Conservation (phyloP, 2,888 invertebrate species). For the Nomada hirtipes region DNA sequence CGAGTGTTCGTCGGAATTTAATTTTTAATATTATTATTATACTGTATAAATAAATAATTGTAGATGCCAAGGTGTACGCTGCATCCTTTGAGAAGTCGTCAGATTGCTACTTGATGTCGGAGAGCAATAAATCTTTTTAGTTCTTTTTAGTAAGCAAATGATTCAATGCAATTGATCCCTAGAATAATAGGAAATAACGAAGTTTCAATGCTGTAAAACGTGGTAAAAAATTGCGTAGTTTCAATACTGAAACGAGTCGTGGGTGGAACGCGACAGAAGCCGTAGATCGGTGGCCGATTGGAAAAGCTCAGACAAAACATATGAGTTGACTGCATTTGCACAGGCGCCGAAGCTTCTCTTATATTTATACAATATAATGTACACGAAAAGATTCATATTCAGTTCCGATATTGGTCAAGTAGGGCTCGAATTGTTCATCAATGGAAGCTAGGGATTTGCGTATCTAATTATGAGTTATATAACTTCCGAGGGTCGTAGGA, state of each 20-base stretch:
- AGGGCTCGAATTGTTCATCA: neutral
- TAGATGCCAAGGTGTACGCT: too few relatives aligned
- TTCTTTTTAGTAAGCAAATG: too few relatives aligned
- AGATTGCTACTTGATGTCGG: neutral
- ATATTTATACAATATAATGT: conserved; percentile 14
- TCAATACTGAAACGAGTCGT: conserved; percentile 34
- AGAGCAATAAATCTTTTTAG: neutral
- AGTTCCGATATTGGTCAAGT: too few relatives aligned
- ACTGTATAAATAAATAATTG: too few relatives aligned
- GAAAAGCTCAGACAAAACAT: conserved; percentile 70
- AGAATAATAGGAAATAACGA: neutral
- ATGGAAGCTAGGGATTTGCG: conserved; percentile 21
- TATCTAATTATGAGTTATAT: conserved; percentile 21
- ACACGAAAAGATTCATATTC: neutral
- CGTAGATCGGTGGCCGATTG: conserved; percentile 72
- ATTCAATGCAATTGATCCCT: neutral
- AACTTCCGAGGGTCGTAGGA: conserved; percentile 21
- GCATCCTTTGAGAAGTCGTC: too few relatives aligned
- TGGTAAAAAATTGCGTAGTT: conserved; percentile 41
- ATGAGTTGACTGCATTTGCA: conserved; percentile 60
- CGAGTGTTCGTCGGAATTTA: neutral
- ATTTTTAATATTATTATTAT: too few relatives aligned
- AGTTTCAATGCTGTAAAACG: conserved; percentile 1
- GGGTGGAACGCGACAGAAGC: conserved; percentile 71
- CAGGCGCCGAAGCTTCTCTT: conserved; percentile 37